A percentile compares a stretch with the other conserved stretches of the same genome.
Evolutionary conservation across 2,888 invertebrate genomes (phyloP).

Genomic region (Tipula unca): DNA sequence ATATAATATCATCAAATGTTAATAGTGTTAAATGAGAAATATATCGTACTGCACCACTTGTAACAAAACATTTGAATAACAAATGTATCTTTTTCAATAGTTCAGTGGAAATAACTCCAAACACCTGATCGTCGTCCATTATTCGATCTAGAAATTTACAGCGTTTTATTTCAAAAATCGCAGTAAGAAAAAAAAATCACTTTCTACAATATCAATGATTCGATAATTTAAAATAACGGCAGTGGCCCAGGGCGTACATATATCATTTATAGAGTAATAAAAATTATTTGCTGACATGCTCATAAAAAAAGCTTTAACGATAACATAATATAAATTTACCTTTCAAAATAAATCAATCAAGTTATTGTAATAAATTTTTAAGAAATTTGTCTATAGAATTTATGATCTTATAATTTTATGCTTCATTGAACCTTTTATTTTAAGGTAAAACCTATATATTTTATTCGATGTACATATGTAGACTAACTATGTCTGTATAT

Average conservation of each 20-base stretch:
- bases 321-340: neutral
- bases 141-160: too few relatives aligned
- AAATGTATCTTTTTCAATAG: too few relatives aligned
- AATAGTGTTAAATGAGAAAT: too few relatives aligned
- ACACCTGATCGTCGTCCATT: too few relatives aligned
- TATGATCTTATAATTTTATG: neutral
- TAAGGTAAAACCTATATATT: neutral
- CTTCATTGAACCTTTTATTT: neutral
- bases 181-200: too few relatives aligned
- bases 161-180: too few relatives aligned
- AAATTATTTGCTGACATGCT: neutral
- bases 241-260: neutral
- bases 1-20: too few relatives aligned
- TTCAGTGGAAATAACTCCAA: too few relatives aligned
- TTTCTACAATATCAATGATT: too few relatives aligned
- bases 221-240: neutral
- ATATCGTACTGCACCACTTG: too few relatives aligned
- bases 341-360: neutral
- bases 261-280: neutral
- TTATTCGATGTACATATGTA: neutral
- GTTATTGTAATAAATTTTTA: neutral
- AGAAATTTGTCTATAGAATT: neutral
- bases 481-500: neutral
- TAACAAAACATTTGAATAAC: too few relatives aligned
- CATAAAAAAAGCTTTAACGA: neutral